Conservation (phyloP, 1,140 invertebrate genomes). For the Atta colombica region DNA sequence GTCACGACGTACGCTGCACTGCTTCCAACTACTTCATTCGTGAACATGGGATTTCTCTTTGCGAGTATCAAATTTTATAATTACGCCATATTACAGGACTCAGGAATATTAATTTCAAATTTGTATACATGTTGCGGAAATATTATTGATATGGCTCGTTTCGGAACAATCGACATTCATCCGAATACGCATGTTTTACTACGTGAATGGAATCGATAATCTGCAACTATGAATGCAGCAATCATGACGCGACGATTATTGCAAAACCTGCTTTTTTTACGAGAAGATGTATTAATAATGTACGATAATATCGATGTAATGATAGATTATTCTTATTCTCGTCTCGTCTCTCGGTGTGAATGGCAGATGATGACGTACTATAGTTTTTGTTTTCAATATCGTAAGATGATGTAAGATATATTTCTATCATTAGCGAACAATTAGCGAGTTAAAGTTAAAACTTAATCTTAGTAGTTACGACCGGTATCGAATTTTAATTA, state of each 20-base stretch:
- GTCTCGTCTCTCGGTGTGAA: neutral
- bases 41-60: neutral
- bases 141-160: too few relatives aligned
- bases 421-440: neutral
- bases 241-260: too few relatives aligned
- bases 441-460: neutral
- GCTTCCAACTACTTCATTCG: neutral
- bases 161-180: neutral
- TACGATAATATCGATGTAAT: constrained; percentile 21
- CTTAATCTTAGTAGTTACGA: neutral
- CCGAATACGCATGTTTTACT: neutral
- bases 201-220: neutral
- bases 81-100: neutral
- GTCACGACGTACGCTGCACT: neutral
- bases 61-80: neutral
- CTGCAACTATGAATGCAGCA: neutral
- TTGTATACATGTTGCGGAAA: neutral
- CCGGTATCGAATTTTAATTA: neutral
- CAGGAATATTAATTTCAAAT: neutral
- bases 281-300: neutral
- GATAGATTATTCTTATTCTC: neutral
- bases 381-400: neutral
- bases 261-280: neutral
- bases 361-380: neutral
- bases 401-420: neutral